These are phyloP conservation scores for Caerostris darwini DNA, from an alignment of 1,140 invertebrate genomes.

Conservation along the genomic window DNA sequence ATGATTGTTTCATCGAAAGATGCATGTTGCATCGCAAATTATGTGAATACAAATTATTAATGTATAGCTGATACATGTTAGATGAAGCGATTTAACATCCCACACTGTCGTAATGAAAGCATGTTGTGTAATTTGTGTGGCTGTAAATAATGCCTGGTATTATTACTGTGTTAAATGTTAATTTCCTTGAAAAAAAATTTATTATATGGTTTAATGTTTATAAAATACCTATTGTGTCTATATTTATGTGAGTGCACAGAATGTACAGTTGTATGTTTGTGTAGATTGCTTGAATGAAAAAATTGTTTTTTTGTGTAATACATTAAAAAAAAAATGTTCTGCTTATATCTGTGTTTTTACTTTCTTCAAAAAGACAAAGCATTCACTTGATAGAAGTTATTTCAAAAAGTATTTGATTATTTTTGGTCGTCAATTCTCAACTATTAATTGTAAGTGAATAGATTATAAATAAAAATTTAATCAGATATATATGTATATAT, in stretches of 20 bases:
- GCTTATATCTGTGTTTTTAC: background rate
- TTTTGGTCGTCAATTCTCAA: no score
- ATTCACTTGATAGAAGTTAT: no score
- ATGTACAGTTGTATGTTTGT: conserved; percentile 71
- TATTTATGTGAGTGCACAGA: conserved; percentile 40
- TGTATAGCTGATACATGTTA: background rate
- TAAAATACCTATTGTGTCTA: conserved; percentile 27
- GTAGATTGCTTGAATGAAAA: conserved; percentile 64
- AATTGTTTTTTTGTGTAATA: conserved; percentile 19
- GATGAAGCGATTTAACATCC: background rate
- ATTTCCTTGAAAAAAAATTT: conserved; percentile 2
- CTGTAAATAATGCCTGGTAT: background rate
- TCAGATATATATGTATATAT: no score
- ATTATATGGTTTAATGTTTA: conserved; percentile 14
- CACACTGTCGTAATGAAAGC: no score
- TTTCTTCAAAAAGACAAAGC: background rate
- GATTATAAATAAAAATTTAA: no score
- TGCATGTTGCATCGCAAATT: background rate
- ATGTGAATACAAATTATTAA: no score
- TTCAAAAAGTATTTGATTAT: no score
- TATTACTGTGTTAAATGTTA: background rate
- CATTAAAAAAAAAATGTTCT: conserved; percentile 4
- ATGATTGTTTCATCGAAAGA: background rate
- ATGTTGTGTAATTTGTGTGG: background rate
- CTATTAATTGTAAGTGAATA: no score